Evolutionary conservation across 2,888 invertebrate species (phyloP), one percentile per base, ranked within the genome.

Genomic region (Callyntrura guangdongensis): DNA sequence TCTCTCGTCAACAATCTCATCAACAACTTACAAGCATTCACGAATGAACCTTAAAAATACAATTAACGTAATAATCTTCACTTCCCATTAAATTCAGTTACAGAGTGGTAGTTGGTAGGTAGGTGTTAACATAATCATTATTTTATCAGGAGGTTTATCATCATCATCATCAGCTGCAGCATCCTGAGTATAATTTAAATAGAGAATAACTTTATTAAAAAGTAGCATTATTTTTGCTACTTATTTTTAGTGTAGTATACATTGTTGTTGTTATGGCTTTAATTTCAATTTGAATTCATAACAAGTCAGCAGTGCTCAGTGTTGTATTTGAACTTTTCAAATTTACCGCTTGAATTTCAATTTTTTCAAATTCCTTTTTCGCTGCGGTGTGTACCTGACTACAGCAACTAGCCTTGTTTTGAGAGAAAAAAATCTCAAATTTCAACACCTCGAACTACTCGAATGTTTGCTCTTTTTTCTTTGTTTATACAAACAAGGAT

Each of bases 81-180:
- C 17, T 36, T 11, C 49, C 11, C 53, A 49, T 3, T 77, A 12
- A 77, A 22, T 53, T 3, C 17, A 22, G 47, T 74, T 47, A 47
- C 8, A 8, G 11, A 9, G 25, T 12, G 2, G 2, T 5, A 64
- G 11, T 25, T 25, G 20, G 1, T 64, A 22, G 36, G 20, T 22
- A 64, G n/a, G 64, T 64, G 64, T 64, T 64, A 64, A 64, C 64
- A 64, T 1, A 64, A 64, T 5, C 64, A 17, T 20, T 22, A n/a
- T 12, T 17, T 22, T 64, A 12, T n/a, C 11, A 5, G 12, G n/a
- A 11, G 11, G 14, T 2, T 67, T 67, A 67, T 67, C 20, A 59
- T 8, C n/a, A n/a, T 1, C 59, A 59, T 1, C 36, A 36, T 2
- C 6, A 36, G 36, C 36, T 36, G 36, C 36, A 36, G 36, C 36